Percentiles rank a stretch among this genome's conserved stretches.
Evolutionary conservation across 2,113 vertebrate genomes (phyloP).

Genomic region (Accipiter cooperii): DNA sequence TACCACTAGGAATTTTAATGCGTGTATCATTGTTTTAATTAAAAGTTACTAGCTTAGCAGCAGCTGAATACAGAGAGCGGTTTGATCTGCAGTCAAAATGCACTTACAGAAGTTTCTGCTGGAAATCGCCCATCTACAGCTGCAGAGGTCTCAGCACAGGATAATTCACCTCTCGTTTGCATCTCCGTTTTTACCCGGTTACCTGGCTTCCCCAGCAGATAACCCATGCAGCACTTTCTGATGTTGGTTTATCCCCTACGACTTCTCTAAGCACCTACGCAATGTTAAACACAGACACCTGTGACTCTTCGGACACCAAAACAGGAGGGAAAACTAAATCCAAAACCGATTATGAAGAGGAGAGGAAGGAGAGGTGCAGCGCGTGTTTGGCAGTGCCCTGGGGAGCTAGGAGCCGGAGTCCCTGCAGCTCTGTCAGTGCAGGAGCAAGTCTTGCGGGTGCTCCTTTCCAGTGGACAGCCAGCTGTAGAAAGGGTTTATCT

Average conservation of each 20-base stretch:
- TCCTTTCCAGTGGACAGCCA: not conserved
- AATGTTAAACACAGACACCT: not conserved
- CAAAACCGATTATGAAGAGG: not conserved
- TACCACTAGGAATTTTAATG: not conserved
- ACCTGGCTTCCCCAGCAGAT: not conserved
- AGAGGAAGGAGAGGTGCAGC: not conserved
- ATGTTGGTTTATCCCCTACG: not conserved
- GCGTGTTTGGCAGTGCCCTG: not conserved
- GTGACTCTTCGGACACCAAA: not conserved
- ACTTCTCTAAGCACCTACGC: not conserved
- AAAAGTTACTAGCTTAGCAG: not conserved
- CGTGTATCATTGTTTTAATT: not conserved
- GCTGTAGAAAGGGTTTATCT: not conserved
- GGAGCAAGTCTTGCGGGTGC: not conserved
- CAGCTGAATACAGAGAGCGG: not conserved
- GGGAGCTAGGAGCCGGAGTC: not conserved
- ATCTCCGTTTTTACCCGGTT: not conserved
- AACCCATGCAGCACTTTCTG: not conserved
- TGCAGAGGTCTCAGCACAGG: not conserved
- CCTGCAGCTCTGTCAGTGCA: not conserved
- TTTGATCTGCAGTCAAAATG: not conserved
- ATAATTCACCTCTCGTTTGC: not conserved
- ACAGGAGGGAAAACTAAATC: not conserved
- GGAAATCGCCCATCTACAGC: not conserved
- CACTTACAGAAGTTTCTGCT: not conserved